phyloP scores from a whole-genome alignment of 92 coral and sea anemone genomes.

The Porites divaricata region DNA sequence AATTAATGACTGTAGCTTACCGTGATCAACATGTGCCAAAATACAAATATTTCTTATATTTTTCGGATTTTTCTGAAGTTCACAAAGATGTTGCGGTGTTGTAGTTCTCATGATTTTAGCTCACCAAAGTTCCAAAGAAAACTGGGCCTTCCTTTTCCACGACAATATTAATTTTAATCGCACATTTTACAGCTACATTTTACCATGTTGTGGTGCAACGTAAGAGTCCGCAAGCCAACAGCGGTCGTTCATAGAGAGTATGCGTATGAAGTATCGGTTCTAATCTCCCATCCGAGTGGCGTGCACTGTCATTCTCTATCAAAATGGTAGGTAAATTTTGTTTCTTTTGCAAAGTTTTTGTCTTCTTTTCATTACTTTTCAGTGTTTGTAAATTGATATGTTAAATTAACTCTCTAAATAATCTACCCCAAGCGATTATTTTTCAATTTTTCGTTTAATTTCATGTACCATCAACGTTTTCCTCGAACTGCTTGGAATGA shows the following conservation, averaged over 20 bases:
- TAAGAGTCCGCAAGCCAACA: conserved; percentile 57
- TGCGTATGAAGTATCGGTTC: conserved; percentile 40
- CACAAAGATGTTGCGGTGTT: conserved; percentile 70
- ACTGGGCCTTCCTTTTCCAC: background rate
- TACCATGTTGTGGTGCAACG: conserved; percentile 75
- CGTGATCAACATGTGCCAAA: conserved; percentile 98
- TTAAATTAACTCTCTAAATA: too few relatives aligned
- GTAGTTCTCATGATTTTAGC: conserved; percentile 74
- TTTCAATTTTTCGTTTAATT: background rate
- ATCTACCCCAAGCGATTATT: background rate
- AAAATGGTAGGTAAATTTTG: conserved; percentile 81
- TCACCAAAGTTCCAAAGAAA: background rate
- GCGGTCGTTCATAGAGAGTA: conserved; percentile 54
- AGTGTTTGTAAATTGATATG: too few relatives aligned
- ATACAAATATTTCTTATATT: conserved; percentile 95
- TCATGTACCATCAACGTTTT: background rate
- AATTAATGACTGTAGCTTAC: conserved; percentile 46
- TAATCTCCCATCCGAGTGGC: conserved; percentile 55
- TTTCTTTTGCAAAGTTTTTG: conserved; percentile 7
- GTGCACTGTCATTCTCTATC: conserved; percentile 93
- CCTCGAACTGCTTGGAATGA: too few relatives aligned
- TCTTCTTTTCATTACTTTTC: too few relatives aligned
- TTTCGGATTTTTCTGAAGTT: conserved; percentile 90
- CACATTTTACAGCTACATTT: background rate
- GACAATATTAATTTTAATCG: conserved; percentile 1